A percentile compares a stretch with the other conserved stretches of the same genome.
phyloP scores from a whole-genome alignment of 2,797 vertebrate species.

The Helicolenus hilgendorfi region DNA sequence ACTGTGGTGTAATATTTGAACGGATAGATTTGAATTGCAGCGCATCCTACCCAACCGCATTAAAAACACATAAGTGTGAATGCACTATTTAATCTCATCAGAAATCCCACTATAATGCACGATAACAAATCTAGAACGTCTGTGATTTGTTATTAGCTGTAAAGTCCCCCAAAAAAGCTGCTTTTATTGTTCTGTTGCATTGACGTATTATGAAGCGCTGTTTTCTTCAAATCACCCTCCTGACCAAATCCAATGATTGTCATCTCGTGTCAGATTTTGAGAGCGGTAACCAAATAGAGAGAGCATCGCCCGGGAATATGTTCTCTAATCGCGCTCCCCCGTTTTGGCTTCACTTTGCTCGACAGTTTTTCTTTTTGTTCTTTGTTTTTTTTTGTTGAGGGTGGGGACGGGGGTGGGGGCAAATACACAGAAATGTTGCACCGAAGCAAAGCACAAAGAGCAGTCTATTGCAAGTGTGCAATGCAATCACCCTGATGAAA shows the following conservation, averaged over 20 bases:
- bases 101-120: not conserved
- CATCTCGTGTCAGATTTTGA: slow-evolving; percentile 58
- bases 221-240: slow-evolving; percentile 65
- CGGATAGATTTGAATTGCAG: not conserved
- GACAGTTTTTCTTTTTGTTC: slow-evolving; percentile 42
- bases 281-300: slow-evolving; percentile 64
- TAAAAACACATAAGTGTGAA: not conserved
- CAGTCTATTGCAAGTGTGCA: slow-evolving; percentile 65
- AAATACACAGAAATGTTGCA: slow-evolving; percentile 57
- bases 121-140: not conserved
- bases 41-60: not conserved
- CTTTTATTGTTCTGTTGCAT: slow-evolving; percentile 45
- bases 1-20: not conserved
- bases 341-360: slow-evolving; percentile 53
- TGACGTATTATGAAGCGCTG: slow-evolving; percentile 32
- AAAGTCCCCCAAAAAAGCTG: slow-evolving; percentile 28
- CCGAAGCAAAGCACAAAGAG: slow-evolving; percentile 46
- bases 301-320: slow-evolving; percentile 47
- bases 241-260: slow-evolving; percentile 71
- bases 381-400: not conserved
- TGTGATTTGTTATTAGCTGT: slow-evolving; percentile 7
- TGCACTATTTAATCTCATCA: not conserved
- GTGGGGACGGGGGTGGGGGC: not conserved
- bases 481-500: slow-evolving; percentile 81
- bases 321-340: slow-evolving; percentile 54